Base-by-base conservation (phyloP, 2,888 invertebrate species). In the Nymphalis polychloros region DNA sequence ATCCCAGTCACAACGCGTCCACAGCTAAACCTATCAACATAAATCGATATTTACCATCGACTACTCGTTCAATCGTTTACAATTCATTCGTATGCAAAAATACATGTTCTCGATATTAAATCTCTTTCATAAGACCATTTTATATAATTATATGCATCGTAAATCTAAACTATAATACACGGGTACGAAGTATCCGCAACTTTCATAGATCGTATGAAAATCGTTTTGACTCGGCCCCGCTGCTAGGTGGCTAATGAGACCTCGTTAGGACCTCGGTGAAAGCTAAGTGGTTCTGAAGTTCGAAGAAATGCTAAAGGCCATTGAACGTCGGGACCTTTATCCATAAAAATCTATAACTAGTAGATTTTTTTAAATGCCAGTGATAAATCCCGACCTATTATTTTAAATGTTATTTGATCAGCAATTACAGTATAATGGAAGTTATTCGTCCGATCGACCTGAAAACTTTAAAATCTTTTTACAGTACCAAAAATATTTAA, bases 71-170 rank as follows among this genome's bases (percentile, higher is more conserved):
- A 68, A 67, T 71, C 71, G 69, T 72, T 66, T 71, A 68, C 66
- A 70, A 66, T 67, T 76, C 79, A 79, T 78, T 82, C 81, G 79
- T 82, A 82, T 85, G 85, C 83, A 87, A 87, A 86, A 85, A 87
- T 87, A 87, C 84, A 83, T 78, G 74, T 79, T 73, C 67, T 80
- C 80, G 79, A 83, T 85, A 85, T 85, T 87, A 87, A 88, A 88
- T 85, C 83, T 88, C 85, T 74, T 83, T 85, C 84, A 84, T 84
- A 85, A 83, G 85, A 84, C 80, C 77, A 78, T 71, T 71, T 63
- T 65, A 68, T 72, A 69, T 68, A 65, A 63, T 71, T 63, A 65
- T 64, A 61, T 53, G 55, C 63, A 41, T 59, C 59, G 10, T 65
- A 59, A 61, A 75, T 73, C 78, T 83, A 81, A 78, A 71, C 81